Evolutionary conservation across 2,113 vertebrate genomes (phyloP), one percentile per base, ranked within the genome.

Genomic region (Passer domesticus): DNA sequence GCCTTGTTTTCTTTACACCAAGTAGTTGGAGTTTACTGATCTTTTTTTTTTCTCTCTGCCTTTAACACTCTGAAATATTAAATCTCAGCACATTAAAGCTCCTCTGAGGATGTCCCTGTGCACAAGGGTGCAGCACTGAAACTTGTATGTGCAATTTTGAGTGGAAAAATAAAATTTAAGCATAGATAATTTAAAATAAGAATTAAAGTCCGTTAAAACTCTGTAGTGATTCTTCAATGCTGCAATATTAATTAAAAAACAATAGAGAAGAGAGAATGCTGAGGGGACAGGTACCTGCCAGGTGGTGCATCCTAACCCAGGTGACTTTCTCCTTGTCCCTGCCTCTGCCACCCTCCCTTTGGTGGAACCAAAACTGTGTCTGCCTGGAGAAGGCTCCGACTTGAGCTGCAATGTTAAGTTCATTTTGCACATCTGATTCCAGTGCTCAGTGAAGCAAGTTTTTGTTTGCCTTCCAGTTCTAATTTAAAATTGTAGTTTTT

Each of bases 51-150:
- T 58, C 66, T 59, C 41, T n/a, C 63, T 0, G 16, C 39, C 13
- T 66, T 84, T 66, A 70, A 41, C 14, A 10, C 53, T 62, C n/a
- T 93, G 86, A 78, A 86, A 90, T 73, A 80, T 25, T 69, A 59
- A 90, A 56, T 73, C 50, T 80, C 27, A 43, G 37, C 49, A 11
- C 43, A 86, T 66, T 53, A 69, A 53, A 89, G 37, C 64, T 74
- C 64, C n/a, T 74, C 49, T 72, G 47, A 53, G 47, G 64, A 5
- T 37, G 31, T 30, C 28, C 66, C 52, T 46, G 37, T 33, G 23
- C 15, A 2, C 47, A 1, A 31, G n/a, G 53, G 24, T 27, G 43
- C 5, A 5, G n/a, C 6, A 4, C 30, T 33, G 62, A 64, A 88
- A 59, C 47, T 16, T 55, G 39, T 22, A 3, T 30, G 46, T 53